These are phyloP conservation scores for Cordylochernes scorpioides DNA, from an alignment of 2,888 invertebrate species.

Conservation along the genomic window DNA sequence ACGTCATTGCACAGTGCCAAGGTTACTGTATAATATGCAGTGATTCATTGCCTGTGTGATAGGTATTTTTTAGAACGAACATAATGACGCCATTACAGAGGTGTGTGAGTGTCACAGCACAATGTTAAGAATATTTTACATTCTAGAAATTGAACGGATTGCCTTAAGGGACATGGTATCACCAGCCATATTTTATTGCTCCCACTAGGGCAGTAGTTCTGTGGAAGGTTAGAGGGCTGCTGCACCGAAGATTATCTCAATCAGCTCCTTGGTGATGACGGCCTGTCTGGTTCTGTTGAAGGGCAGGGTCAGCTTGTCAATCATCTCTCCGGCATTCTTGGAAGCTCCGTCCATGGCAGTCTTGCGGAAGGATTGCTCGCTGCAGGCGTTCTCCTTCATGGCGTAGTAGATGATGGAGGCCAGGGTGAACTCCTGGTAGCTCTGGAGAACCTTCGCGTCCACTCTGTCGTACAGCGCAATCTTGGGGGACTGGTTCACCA, in stretches of 20 bases:
- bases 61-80: too few species aligned
- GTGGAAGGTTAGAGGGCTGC: slow-evolving; percentile 61
- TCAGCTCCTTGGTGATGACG: slow-evolving; percentile 87
- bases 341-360: slow-evolving; percentile 98
- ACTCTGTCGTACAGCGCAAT: slow-evolving; percentile 69
- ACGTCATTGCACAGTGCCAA: too few species aligned
- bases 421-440: slow-evolving; percentile 82
- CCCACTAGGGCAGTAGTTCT: too few species aligned
- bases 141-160: too few species aligned
- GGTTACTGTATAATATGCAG: too few species aligned
- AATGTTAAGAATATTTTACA: too few species aligned
- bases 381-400: slow-evolving; percentile 89
- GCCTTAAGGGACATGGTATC: too few species aligned
- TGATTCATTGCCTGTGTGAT: too few species aligned
- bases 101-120: too few species aligned
- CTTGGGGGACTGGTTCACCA: slow-evolving; percentile 52
- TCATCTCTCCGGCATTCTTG: slow-evolving; percentile 98
- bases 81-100: too few species aligned
- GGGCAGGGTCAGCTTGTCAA: slow-evolving; percentile 76
- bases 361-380: slow-evolving; percentile 96
- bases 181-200: too few species aligned
- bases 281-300: slow-evolving; percentile 97
- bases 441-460: slow-evolving; percentile 65
- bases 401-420: slow-evolving; percentile 75
- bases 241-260: slow-evolving; percentile 96